Evolutionary conservation across 2,113 vertebrate genomes (phyloP), one percentile per base, ranked within the genome.

Genomic region (Peromyscus californicus): DNA sequence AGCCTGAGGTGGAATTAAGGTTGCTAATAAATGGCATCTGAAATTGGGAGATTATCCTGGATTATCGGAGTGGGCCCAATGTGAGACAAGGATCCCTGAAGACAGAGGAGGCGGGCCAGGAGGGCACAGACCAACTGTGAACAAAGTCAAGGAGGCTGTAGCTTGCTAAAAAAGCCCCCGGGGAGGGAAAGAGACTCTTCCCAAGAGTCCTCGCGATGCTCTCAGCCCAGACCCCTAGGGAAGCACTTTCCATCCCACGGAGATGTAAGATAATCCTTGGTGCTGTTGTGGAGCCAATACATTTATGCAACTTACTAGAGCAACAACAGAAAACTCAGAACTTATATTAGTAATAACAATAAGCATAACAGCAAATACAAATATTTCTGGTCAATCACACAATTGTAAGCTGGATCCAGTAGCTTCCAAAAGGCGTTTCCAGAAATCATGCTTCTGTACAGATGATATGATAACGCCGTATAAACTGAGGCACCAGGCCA

Each of bases 401-500:
- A 59, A 89, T n/a, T n/a, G 33, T 39, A 89, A 96, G 7, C 21
- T 96, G 33, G 15, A 33, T 92, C 39, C 33, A 67, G 42, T 22
- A 84, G 92, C 59, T 65, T 90, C 57, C 26, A 93, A 24, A 26
- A 92, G 17, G 31, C 63, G 86, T 63, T 93, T 83, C n/a, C 6
- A 88, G 17, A 92, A 95, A 65, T 59, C 92, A 63, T 72, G 3
- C 3, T 95, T 87, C 93, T 94, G 36, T 76, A 61, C 1, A 90
- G 69, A 90, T 89, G 15, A 93, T 39, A 4, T 54, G 96, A 94
- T 67, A 78, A 82, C 36, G 63, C 94, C 93, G 79, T 67, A 91
- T 84, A 92, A 96, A 96, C 85, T 70, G 80, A 95, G 93, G 33
- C n/a, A 90, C 57, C 19, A 84, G 36, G 45, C 29, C 80, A 12